Evolutionary conservation across 2,113 vertebrate species (phyloP).

Genomic region (Coptodon bakossiorum): DNA sequence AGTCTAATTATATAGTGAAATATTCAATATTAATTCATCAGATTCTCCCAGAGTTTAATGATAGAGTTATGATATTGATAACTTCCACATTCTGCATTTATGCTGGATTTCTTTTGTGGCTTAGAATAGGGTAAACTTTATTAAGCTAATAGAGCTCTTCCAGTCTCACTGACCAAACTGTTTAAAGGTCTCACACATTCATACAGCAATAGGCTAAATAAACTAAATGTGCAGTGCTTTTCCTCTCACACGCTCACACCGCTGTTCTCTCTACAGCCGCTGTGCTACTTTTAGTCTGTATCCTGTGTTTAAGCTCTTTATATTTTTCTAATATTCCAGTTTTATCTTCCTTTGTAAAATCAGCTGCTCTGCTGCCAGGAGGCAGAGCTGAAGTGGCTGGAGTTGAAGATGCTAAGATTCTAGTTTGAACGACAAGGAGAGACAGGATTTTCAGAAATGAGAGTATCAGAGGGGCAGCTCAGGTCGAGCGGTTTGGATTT

Average conservation of each 20-base stretch:
- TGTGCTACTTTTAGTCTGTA: not conserved
- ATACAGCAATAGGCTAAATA: not conserved
- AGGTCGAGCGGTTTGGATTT: not conserved
- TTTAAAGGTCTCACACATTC: not conserved
- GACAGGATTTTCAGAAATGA: not conserved
- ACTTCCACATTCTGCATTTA: not conserved
- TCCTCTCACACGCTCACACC: not conserved
- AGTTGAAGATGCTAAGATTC: not conserved
- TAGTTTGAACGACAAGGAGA: not conserved
- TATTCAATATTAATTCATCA: not conserved
- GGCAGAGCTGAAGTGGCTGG: not conserved
- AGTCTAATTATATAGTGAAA: not conserved
- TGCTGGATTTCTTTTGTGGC: not conserved
- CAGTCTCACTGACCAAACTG: not conserved
- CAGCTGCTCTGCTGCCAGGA: not conserved
- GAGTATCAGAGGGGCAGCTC: not conserved
- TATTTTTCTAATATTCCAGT: not conserved
- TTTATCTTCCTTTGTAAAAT: not conserved
- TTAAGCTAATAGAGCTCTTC: not conserved
- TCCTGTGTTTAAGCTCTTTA: not conserved
- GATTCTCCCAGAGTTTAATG: not conserved
- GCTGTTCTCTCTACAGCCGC: not conserved
- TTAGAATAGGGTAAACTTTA: rapidly evolving
- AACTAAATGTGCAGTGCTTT: not conserved
- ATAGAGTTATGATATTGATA: not conserved